Evolutionary conservation across 2,797 vertebrate species (phyloP), one percentile per base, ranked within the genome.

Genomic region (Halcyon smyrnensis): DNA sequence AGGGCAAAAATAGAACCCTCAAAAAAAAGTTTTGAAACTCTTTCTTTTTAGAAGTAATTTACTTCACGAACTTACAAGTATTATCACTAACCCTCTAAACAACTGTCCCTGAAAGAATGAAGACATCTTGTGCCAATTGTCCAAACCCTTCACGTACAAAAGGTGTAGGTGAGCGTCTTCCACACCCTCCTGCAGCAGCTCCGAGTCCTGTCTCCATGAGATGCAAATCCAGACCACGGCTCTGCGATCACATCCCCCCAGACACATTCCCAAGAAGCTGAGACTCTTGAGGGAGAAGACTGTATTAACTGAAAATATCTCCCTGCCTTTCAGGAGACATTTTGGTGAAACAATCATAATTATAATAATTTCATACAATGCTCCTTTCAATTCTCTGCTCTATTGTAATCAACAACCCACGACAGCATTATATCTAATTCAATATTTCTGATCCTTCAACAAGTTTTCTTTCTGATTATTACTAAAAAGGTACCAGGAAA

Each of bases 91-190:
- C 25, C 50, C 27, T 30, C n/a, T 46, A 62, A 71, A 48, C 24
- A 43, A 45, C n/a, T 24, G 8, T 4, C 27, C 63, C n/a, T 59
- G n/a, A n/a, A n/a, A n/a, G n/a, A n/a, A n/a, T n/a, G n/a, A n/a
- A n/a, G n/a, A n/a, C n/a, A 24, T 56, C n/a, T n/a, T 68, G 43
- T 3, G 5, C 24, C 65, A 32, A 17, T 18, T 39, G 28, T 32
- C 36, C 57, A 71, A 71, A 34, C 9, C 0, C 0, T 32, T 56
- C 43, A 20, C 0, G 1, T 51, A 60, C 27, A 30, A 14, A 64
- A 37, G 23, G 19, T 30, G 34, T 30, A 39, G n/a, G n/a, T 77
- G 11, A 57, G 28, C 60, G 36, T n/a, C 62, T 62, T 73, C 43
- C 37, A 3, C 62, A 45, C 13, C 36, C 34, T 64, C 62, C 27